Base-by-base conservation (phyloP, 1,140 invertebrate species). In the Trichonephila clavata region DNA sequence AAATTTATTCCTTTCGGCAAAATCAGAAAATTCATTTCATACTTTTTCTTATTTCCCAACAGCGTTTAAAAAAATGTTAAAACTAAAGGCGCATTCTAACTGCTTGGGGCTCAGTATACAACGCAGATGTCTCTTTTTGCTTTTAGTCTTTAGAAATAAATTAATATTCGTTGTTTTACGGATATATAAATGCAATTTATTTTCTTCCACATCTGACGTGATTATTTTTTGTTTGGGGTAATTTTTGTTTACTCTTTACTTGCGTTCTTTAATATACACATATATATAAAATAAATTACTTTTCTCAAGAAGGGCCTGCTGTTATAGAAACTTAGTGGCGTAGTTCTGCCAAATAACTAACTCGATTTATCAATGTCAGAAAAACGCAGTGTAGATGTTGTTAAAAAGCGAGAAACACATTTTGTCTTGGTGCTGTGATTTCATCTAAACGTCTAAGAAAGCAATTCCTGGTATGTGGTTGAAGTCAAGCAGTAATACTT, bases 241-340 rank as follows among this genome's bases (percentile, higher is more conserved):
- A 71, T 71, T 77, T 77, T 77, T 77, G 68, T 77, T 77, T 77
- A 77, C 68, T 24, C 32, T 24, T 77, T n/a, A 13, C 81, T 83
- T 24, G 24, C 81, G 16, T 50, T 32, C 32, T 87, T 60, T 39
- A 87, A 87, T 61, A 65, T 87, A 90, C 88, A 59, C 68, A 81
- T 68, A 90, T 80, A 32, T 80, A 59, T 81, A 61, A 90, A 90
- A 90, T 90, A 90, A 90, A 90, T 90, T 90, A 90, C 88, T 90
- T 90, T 59, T 81, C 43, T 20, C 14, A 24, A 39, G 27, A 43
- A 90, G n/a, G 20, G 27, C n/a, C 59, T 50, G 21, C 50, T 60
- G 68, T 10, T 80, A 50, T 61, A 90, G 71, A 63, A 90, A 80
- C 65, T 90, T 90, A 60, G 71, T 61, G 88, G 68, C 57, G 57